Evolutionary conservation across 1,140 invertebrate genomes (phyloP).

Genomic region (Sinella curviseta): DNA sequence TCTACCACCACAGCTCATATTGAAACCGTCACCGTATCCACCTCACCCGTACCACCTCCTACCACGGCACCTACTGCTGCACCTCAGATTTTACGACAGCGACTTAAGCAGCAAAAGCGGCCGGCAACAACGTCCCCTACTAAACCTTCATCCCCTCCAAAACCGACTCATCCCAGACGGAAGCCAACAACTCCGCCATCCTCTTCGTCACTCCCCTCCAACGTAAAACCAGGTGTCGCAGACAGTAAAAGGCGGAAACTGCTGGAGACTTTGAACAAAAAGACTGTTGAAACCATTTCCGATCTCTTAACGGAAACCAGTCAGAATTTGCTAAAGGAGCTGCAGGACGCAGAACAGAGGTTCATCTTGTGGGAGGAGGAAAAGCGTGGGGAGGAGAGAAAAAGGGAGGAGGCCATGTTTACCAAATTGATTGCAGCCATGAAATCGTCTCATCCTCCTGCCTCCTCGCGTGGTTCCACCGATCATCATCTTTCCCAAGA

Average conservation of each 20-base stretch:
- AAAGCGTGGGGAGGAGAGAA: not conserved
- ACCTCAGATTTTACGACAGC: not conserved
- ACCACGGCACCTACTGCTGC: not conserved
- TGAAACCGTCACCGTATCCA: too few species aligned
- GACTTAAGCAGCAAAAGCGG: not conserved
- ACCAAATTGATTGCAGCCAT: not conserved
- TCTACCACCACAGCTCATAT: not conserved
- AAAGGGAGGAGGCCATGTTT: slow-evolving; percentile 7
- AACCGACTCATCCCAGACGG: not conserved
- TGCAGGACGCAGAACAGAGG: slow-evolving; percentile 8
- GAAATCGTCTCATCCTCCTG: not conserved
- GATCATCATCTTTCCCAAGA: not conserved
- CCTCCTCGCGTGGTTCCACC: not conserved
- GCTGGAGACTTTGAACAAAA: not conserved
- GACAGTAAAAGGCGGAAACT: not conserved
- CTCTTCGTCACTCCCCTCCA: not conserved
- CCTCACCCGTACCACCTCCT: not conserved
- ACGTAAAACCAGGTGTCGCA: not conserved
- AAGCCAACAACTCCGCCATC: too few species aligned
- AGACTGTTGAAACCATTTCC: not conserved
- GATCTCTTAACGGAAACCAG: slow-evolving; percentile 2
- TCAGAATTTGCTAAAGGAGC: not conserved
- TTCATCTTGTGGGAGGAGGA: slow-evolving; percentile 14
- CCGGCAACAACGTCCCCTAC: not conserved
- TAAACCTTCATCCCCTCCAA: not conserved